phyloP scores from a whole-genome alignment of 2,888 invertebrate genomes.

The Phyllotreta cruciferae region DNA sequence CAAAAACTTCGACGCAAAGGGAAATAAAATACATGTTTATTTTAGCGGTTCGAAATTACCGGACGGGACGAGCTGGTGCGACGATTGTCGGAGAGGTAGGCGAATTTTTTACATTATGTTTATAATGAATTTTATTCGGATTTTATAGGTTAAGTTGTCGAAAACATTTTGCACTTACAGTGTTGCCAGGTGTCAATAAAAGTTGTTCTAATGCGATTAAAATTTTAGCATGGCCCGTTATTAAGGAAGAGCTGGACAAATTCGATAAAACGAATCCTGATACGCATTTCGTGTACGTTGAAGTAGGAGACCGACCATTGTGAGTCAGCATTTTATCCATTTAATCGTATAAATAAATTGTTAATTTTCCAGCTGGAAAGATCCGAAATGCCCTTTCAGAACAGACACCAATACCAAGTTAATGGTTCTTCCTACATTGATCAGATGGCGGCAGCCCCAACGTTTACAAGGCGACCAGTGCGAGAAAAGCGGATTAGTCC shows the following conservation, averaged over 20 bases:
- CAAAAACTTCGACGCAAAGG: conserved; percentile 61
- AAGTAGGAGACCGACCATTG: conserved; percentile 79
- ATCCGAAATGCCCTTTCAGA: conserved; percentile 80
- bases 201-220: conserved; percentile 19
- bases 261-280: conserved; percentile 64
- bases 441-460: conserved; percentile 80
- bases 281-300: conserved; percentile 75
- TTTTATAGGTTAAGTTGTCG: background rate
- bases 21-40: conserved; percentile 63
- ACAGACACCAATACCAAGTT: conserved; percentile 75
- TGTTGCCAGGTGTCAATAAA: background rate
- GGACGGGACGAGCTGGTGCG: conserved; percentile 83
- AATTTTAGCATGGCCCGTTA: conserved; percentile 76
- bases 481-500: conserved; percentile 73
- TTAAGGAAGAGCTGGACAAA: conserved; percentile 69
- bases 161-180: background rate
- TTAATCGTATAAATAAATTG: background rate
- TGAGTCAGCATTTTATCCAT: conserved; percentile 62
- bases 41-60: conserved; percentile 72
- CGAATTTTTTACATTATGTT: conserved; percentile 18
- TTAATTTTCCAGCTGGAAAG: conserved; percentile 78
- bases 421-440: conserved; percentile 82
- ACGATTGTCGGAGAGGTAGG: conserved; percentile 84
- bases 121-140: conserved; percentile 4
- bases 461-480: conserved; percentile 82